Evolutionary conservation across 1,140 invertebrate genomes (phyloP), one percentile per base, ranked within the genome.

Genomic region (Ditylenchus dipsaci): DNA sequence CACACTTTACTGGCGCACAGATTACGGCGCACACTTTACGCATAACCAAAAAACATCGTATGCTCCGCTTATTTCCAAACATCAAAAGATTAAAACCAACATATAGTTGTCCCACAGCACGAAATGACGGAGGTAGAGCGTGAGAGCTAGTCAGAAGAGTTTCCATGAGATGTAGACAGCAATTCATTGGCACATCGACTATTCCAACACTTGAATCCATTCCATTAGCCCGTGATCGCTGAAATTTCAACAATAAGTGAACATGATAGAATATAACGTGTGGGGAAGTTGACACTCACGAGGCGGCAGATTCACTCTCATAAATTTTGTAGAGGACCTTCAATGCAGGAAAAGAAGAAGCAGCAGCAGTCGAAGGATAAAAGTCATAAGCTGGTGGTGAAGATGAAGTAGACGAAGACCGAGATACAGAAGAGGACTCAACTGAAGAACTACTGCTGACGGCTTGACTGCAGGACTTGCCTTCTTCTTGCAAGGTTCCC

Each of bases 311-410:
- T 13, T 47, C 19, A 1, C 30, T 43, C 53, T 78, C 75, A 65
- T 76, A 78, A 17, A 78, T 60, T 69, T 78, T 78, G 66, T 74
- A 78, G 7, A 78, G 57, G 23, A 78, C 59, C 67, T 78, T 78
- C 1, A 78, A 49, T 1, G 77, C 77, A 3, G 74, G 77, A 58
- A 79, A 79, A 13, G 75, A 64, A 19, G 71, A 61, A 5, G 63
- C 29, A 21, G 64, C 19, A 43, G 45, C 45, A 21, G 11, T 23
- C 67, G 30, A 29, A 21, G 64, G 21, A 11, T 17, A 17, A 11
- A 21, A 9, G 49, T 67, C 67, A 27, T 33, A 7, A 17, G 49
- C n/a, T 17, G 49, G 49, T 15, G 49, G 49, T 17, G 15, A 17
- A 15, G 49, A 53, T 8, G 49, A 53, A 21, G 49, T 7, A 7